Evolutionary conservation across 1,140 invertebrate species (phyloP).

Genomic region (Drosophila tristis): DNA sequence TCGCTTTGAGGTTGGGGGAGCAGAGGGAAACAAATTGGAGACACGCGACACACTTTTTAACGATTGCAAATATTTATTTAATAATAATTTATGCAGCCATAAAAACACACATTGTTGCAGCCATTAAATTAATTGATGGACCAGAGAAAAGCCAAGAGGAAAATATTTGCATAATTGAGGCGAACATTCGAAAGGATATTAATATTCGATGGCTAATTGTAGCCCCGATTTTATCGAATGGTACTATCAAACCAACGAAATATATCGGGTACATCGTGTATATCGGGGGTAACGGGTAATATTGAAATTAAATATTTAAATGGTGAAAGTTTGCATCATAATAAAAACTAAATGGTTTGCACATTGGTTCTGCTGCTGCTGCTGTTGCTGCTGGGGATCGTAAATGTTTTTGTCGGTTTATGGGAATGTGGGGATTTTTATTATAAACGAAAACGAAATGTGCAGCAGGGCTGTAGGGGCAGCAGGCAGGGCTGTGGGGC

Average conservation of each 20-base stretch:
- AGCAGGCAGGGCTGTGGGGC: not conserved
- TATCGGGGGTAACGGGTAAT: not conserved
- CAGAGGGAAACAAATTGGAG: not conserved
- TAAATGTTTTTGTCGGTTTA: conserved; percentile 37
- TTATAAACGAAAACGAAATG: conserved; percentile 62
- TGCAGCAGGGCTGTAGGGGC: conserved; percentile 20
- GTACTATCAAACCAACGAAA: too few species aligned
- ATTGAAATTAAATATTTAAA: conserved; percentile 22
- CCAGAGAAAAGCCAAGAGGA: conserved; percentile 9
- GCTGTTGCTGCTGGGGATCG: conserved; percentile 3
- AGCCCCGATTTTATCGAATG: conserved; percentile 15
- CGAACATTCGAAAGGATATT: conserved; percentile 40
- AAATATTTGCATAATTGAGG: conserved; percentile 54
- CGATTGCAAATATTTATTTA: conserved; percentile 56
- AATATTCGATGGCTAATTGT: conserved; percentile 41
- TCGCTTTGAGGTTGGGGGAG: not conserved
- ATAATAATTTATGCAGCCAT: conserved; percentile 65
- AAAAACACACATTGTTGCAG: conserved; percentile 52
- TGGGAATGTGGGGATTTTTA: conserved; percentile 38
- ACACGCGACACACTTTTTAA: conserved; percentile 4
- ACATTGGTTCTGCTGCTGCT: conserved; percentile 13
- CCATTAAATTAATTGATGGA: conserved; percentile 61
- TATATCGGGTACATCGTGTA: too few species aligned
- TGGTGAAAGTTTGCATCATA: conserved; percentile 42
- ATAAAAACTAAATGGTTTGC: conserved; percentile 46